phyloP scores from a whole-genome alignment of 53 echinoderm and acorn worm genomes.

The Holothuria leucospilota region DNA sequence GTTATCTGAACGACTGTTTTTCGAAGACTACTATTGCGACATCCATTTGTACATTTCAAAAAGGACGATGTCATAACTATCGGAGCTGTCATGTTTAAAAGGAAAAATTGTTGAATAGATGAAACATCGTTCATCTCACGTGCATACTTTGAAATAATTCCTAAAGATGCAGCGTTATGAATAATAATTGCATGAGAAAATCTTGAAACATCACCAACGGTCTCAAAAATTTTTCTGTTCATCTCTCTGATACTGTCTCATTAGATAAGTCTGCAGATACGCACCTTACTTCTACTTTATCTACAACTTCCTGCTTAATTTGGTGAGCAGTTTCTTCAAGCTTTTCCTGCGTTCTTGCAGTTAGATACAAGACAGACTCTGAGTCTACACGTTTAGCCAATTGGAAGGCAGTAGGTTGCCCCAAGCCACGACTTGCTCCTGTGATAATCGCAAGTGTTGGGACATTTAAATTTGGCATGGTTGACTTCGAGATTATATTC shows the following conservation, averaged over 20 bases:
- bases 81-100: slow-evolving; percentile 70
- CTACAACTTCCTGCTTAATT: not conserved
- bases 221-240: not conserved
- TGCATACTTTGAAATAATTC: not conserved
- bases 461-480: not conserved
- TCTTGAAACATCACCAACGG: not conserved
- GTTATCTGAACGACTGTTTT: not conserved
- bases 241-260: not conserved
- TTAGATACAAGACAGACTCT: not conserved
- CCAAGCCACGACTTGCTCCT: slow-evolving; percentile 1
- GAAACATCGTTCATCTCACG: not conserved
- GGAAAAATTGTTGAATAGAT: not conserved
- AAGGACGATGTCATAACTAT: slow-evolving; percentile 17
- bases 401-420: not conserved
- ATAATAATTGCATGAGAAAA: not conserved
- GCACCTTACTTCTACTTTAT: not conserved
- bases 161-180: not conserved
- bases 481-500: too few species aligned
- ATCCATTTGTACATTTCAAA: not conserved
- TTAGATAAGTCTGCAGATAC: slow-evolving; percentile 9
- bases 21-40: not conserved
- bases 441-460: slow-evolving; percentile 9
- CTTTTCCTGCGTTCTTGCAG: not conserved
- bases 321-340: not conserved
- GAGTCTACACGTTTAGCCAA: not conserved